Evolutionary conservation across 2,797 vertebrate genomes (phyloP), one percentile per base, ranked within the genome.

Genomic region (Pseudotriccus pelzelni): DNA sequence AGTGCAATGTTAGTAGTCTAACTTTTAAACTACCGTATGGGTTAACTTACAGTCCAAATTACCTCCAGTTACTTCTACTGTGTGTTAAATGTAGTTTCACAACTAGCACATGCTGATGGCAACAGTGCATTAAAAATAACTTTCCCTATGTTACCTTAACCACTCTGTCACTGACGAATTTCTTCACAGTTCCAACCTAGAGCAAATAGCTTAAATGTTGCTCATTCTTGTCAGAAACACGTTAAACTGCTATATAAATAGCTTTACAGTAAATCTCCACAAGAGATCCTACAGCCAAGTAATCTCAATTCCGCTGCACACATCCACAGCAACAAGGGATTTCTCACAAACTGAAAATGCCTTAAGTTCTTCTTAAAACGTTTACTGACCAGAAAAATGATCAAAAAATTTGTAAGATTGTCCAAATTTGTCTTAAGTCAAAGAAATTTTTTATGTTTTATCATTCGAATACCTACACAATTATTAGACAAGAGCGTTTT

Each of bases 161-260:
- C 96, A 96, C 47, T 97, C 72, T 96, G 95, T 94, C 96, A 96
- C 80, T 96, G 96, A 94, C 3, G 93, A 93, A 63, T 84, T 95
- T 97, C 96, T 97, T 96, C 96, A 96, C 4, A 94, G 93, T 64
- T 91, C 96, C 96, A 74, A 96, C 96, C 96, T 97, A 97, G 76
- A 96, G 96, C 84, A 96, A 95, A 97, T 78, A 97, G 94, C 96
- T 97, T 95, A 90, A 91, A 97, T 96, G 96, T 95, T 95, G 95
- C 94, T 94, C 56, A 95, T 94, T 96, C 93, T 94, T 95, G 41
- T 90, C 64, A 95, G 74, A 93, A 95, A 84, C 53, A 93, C 22
- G 56, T 66, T 59, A 21, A 79, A 62, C 77, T 92, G 28, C 47
- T 59, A 87, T 10, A 36, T 24, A 60, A 16, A 56, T 75, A 58